Evolutionary conservation across 2,113 vertebrate genomes (phyloP).

Genomic region (Cebidichthys violaceus): DNA sequence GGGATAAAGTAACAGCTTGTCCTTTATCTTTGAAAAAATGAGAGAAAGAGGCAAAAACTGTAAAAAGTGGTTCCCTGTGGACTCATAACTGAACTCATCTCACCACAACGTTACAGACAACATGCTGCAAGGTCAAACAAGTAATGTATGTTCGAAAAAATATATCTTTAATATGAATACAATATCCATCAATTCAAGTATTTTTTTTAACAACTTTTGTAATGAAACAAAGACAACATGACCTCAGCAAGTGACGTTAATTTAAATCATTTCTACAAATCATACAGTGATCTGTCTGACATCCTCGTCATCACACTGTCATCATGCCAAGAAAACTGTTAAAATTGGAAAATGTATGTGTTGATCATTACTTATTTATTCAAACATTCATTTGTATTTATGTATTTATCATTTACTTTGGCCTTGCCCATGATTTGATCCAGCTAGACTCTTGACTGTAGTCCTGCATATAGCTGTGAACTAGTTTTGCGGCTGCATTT

Average conservation of each 20-base stretch:
- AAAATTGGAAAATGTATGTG: neutral
- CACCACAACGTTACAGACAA: neutral
- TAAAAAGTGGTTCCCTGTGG: neutral
- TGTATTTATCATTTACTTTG: neutral
- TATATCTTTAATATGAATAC: neutral
- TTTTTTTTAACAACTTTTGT: no score
- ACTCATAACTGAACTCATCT: neutral
- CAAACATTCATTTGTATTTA: neutral
- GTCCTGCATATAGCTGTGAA: neutral
- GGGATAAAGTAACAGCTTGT: constrained; percentile 6
- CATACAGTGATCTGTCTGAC: neutral
- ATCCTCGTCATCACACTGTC: neutral
- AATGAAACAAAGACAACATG: neutral
- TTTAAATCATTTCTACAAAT: neutral
- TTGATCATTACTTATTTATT: neutral
- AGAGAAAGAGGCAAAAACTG: neutral
- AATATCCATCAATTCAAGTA: neutral
- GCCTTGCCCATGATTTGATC: neutral
- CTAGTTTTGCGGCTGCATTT: neutral
- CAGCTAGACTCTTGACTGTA: neutral
- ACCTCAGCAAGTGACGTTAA: neutral
- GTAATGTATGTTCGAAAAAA: neutral
- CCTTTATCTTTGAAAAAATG: neutral
- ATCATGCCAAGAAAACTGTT: neutral
- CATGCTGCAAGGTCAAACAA: neutral